Conservation (phyloP, 1,140 invertebrate species). For the Brachionus paranguensis region DNA sequence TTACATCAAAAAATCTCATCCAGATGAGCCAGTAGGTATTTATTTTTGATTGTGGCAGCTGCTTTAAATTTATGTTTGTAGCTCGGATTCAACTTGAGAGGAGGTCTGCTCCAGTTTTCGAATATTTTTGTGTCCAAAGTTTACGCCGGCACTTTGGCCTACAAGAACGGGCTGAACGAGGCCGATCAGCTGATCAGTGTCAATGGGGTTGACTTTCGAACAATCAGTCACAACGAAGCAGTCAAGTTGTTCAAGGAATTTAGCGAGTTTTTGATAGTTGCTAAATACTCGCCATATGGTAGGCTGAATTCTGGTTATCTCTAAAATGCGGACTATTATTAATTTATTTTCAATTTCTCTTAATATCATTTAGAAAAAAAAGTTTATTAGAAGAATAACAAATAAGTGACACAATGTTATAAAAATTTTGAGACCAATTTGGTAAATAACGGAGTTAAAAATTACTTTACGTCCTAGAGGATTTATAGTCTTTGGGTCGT, state of each 20-base stretch:
- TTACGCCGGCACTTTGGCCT: neutral
- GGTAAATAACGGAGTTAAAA: too few relatives aligned
- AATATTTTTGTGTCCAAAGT: slow-evolving; percentile 32
- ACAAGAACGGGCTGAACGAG: slow-evolving; percentile 13
- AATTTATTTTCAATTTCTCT: too few relatives aligned
- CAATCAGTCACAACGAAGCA: slow-evolving; percentile 8
- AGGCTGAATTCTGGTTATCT: neutral
- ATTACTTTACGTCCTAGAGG: too few relatives aligned
- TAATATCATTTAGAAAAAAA: too few relatives aligned
- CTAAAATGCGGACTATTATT: neutral
- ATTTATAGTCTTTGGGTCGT: too few relatives aligned
- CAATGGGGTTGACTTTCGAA: slow-evolving; percentile 31
- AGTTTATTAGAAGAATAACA: too few relatives aligned
- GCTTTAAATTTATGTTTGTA: neutral
- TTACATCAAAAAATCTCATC: slow-evolving; percentile 22
- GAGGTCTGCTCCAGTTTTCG: slow-evolving; percentile 11
- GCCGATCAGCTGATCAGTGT: slow-evolving; percentile 23
- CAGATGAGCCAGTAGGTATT: slow-evolving; percentile 10
- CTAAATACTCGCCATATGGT: slow-evolving; percentile 39
- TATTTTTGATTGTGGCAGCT: neutral
- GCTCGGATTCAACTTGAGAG: slow-evolving; percentile 15
- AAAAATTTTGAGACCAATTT: too few relatives aligned
- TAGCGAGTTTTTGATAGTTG: slow-evolving; percentile 23
- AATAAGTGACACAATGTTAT: too few relatives aligned
- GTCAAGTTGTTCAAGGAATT: slow-evolving; percentile 36